These are phyloP conservation scores for Bagarius yarrelli DNA, from an alignment of 2,113 vertebrate species.

Conservation along the genomic window DNA sequence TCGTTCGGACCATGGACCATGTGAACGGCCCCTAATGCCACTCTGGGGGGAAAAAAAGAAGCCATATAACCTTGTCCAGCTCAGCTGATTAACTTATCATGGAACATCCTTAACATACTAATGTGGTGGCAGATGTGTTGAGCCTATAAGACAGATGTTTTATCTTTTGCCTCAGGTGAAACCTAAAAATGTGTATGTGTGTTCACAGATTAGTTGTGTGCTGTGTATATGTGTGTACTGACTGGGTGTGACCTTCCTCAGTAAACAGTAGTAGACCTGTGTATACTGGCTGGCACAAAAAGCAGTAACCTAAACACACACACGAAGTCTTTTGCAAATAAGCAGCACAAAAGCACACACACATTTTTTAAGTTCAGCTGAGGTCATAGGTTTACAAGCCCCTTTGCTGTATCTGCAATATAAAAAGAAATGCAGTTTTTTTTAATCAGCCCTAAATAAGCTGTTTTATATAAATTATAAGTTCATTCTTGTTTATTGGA, in stretches of 20 bases:
- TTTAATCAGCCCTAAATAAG: too few species aligned
- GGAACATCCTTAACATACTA: background rate
- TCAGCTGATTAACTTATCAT: background rate
- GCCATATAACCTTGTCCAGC: background rate
- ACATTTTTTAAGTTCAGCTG: too few species aligned
- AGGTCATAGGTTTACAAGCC: too few species aligned
- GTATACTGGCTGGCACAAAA: constrained; percentile 26
- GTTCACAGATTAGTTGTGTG: background rate
- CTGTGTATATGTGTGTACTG: background rate
- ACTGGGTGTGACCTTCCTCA: constrained; percentile 28
- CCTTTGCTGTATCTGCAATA: too few species aligned
- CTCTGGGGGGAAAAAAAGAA: background rate
- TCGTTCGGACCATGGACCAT: too few species aligned
- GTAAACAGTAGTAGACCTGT: background rate
- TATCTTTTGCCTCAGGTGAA: background rate
- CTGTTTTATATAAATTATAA: too few species aligned
- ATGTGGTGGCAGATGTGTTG: background rate
- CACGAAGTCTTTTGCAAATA: background rate
- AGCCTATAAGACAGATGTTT: background rate
- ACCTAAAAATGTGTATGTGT: background rate
- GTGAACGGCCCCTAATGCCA: background rate
- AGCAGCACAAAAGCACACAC: background rate
- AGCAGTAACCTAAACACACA: background rate
- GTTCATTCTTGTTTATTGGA: too few species aligned
- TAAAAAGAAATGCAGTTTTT: too few species aligned